Base-by-base conservation (phyloP, 2,797 vertebrate species). In the Ceryle rudis region DNA sequence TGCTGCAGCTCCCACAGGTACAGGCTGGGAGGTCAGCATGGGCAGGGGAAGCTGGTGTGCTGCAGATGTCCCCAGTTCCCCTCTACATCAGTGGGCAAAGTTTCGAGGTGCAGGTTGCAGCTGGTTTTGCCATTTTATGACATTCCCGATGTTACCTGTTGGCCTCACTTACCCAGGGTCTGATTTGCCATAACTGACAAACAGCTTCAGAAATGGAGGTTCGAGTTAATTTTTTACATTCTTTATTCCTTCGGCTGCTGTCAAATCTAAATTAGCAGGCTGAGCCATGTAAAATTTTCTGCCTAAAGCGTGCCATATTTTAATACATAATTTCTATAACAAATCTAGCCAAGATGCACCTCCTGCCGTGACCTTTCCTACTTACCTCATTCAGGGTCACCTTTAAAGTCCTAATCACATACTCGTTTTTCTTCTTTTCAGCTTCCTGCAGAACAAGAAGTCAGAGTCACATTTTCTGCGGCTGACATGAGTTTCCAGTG, bases 401-500 rank as follows among this genome's bases (percentile, higher is more conserved):
- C 90, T 98, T 98, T 92, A 99, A 97, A n/a, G 93, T 98, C 96
- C 99, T 99, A 74, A 98, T 98, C 83, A 98, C 82, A 66, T 99
- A 99, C 90, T 99, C 98, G 8, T 97, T 99, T 97, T 98, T 99
- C 84, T 90, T 98, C 89, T 99, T 98, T 93, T 99, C 99, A 23
- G 98, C 98, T 89, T 98, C 99, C 99, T 99, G 97, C 66, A 84
- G 85, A 95, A 61, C 77, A 86, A 66, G 82, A 90, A 65, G 86
- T 52, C 21, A 57, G 80, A 72, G 87, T 94, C 89, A 91, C 41
- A 2, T 37, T 87, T 67, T 26, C 65, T 4, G 35, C 5, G 10
- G 78, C 14, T 31, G 58, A 28, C 75, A 28, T 0, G 1, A 49
- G 60, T 37, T 71, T 51, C 44, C 72, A 73, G 33, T 0, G 1